Conservation (phyloP, 2,888 invertebrate genomes). For the Leptura quadrifasciata region DNA sequence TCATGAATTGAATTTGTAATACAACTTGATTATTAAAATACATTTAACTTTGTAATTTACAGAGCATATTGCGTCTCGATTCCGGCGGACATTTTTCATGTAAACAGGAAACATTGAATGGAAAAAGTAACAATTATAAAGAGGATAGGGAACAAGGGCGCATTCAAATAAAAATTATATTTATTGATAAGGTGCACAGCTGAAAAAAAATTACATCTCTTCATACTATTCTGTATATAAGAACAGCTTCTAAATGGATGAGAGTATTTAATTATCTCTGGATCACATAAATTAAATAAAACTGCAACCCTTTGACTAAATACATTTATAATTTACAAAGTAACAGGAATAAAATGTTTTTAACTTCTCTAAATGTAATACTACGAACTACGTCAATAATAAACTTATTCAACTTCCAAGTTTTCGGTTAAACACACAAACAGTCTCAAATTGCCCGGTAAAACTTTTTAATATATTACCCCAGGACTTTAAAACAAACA, state of each 20-base stretch:
- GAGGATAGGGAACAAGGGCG: too few species aligned
- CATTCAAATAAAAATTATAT: too few species aligned
- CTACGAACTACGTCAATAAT: background rate
- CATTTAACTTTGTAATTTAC: constrained; percentile 19
- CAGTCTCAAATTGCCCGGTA: background rate
- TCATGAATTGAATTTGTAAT: constrained; percentile 18
- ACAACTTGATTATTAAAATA: constrained; percentile 9
- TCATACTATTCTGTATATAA: too few species aligned
- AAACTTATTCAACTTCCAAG: background rate
- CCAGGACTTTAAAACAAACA: constrained; percentile 1
- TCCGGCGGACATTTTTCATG: background rate
- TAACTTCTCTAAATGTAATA: background rate
- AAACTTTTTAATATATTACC: background rate
- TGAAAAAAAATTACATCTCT: too few species aligned
- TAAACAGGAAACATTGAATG: background rate
- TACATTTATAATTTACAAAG: background rate
- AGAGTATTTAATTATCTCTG: too few species aligned
- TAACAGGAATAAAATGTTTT: background rate
- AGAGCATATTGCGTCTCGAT: background rate
- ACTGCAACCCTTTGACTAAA: too few species aligned
- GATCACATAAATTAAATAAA: too few species aligned
- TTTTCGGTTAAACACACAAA: background rate
- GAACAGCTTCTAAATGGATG: too few species aligned
- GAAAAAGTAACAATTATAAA: background rate
- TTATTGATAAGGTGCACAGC: too few species aligned